Evolutionary conservation across 2,888 invertebrate species (phyloP).

Genomic region (Idaea aversata): DNA sequence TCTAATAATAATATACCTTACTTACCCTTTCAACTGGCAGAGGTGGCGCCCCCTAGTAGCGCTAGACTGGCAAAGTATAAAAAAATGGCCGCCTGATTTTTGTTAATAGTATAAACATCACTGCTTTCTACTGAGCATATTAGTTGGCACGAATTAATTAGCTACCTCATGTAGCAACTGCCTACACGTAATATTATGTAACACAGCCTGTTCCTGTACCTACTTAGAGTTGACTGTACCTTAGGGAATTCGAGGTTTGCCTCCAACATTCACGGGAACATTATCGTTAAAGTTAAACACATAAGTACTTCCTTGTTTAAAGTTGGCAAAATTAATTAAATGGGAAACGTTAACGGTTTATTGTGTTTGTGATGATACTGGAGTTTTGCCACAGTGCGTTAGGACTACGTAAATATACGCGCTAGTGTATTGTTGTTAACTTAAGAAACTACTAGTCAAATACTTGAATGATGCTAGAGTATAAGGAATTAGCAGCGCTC

Average conservation of each 20-base stretch:
- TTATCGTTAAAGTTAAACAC: conserved; percentile 41
- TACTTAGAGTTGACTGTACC: conserved; percentile 23
- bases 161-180: neutral
- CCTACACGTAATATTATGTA: conserved; percentile 18
- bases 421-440: neutral
- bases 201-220: conserved; percentile 14
- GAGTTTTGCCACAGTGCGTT: neutral
- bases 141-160: conserved; percentile 4
- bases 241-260: conserved; percentile 30
- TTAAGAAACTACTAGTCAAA: neutral
- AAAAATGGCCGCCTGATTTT: no score
- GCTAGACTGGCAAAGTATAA: no score
- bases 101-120: no score
- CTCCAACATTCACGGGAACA: conserved; percentile 27
- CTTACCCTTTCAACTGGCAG: no score
- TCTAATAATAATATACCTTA: no score
- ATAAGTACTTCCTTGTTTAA: conserved; percentile 36
- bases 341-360: conserved; percentile 2
- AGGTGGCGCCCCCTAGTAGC: no score
- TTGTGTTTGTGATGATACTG: neutral
- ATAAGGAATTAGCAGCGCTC: no score
- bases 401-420: neutral
- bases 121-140: no score
- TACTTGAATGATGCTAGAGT: neutral
- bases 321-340: conserved; percentile 25